phyloP scores from a whole-genome alignment of 2,113 vertebrate genomes.

The Gavialis gangeticus region DNA sequence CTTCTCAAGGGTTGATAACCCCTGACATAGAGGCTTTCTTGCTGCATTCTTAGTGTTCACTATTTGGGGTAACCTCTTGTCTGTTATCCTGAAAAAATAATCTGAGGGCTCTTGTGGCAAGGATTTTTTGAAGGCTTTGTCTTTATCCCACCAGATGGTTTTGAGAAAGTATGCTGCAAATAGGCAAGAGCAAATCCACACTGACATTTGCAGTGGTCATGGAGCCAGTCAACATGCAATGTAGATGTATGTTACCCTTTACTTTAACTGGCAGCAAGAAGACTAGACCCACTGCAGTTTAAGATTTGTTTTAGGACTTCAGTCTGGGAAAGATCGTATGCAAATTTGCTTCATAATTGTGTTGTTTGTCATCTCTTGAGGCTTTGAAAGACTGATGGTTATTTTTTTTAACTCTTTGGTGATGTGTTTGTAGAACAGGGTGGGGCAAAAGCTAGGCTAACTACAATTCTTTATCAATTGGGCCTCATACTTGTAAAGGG shows the following conservation, averaged over 20 bases:
- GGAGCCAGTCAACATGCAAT: neutral
- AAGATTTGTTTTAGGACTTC: neutral
- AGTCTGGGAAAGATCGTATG: rapidly evolving
- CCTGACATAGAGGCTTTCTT: neutral
- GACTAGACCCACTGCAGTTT: neutral
- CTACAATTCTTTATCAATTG: no score
- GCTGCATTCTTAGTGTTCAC: constrained; percentile 2
- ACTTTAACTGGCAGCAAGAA: neutral
- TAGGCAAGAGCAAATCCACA: constrained; percentile 44
- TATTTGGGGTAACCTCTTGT: neutral
- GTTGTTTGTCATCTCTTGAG: neutral
- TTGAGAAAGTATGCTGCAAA: neutral
- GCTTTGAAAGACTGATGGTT: neutral
- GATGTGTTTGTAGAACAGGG: neutral
- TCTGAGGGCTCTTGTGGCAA: neutral
- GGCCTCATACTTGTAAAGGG: no score
- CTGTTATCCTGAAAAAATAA: neutral
- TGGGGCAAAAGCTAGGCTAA: neutral
- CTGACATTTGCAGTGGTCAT: constrained; percentile 2
- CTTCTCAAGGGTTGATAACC: no score
- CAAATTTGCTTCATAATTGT: neutral
- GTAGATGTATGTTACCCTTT: neutral
- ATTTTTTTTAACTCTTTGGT: neutral
- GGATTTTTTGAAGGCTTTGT: constrained; percentile 25
- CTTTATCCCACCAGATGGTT: constrained; percentile 25